These are phyloP conservation scores for Alcis repandata DNA, from an alignment of 2,888 invertebrate species.

Conservation along the genomic window DNA sequence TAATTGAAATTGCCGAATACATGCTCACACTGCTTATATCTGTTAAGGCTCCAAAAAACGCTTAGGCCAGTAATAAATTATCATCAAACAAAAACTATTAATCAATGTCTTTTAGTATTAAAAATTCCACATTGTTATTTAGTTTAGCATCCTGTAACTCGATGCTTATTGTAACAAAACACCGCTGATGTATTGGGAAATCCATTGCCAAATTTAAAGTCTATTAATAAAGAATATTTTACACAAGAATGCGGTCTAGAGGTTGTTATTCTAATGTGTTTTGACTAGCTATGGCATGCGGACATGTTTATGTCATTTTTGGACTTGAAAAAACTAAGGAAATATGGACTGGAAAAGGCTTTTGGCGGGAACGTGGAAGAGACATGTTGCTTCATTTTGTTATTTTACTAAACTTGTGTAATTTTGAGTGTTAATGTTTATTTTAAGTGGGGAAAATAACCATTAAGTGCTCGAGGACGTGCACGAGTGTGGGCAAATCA, in stretches of 20 bases:
- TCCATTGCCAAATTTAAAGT: constrained; percentile 47
- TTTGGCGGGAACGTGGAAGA: no score
- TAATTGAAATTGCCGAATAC: no score
- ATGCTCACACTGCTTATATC: no score
- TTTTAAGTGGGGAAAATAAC: no score
- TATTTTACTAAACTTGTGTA: no score
- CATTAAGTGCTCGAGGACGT: no score
- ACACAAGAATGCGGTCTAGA: constrained; percentile 45
- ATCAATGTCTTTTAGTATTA: constrained; percentile 1
- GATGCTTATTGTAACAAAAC: constrained; percentile 45
- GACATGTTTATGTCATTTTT: constrained; percentile 17
- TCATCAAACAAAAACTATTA: background rate
- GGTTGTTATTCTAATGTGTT: constrained; percentile 40
- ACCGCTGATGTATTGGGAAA: constrained; percentile 48
- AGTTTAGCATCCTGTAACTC: constrained; percentile 44
- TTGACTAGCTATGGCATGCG: constrained; percentile 33
- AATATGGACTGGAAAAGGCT: no score
- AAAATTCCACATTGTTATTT: constrained; percentile 25
- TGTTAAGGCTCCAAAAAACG: no score
- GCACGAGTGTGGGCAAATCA: no score
- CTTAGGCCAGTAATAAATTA: background rate
- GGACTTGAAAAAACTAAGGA: background rate
- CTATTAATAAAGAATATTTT: constrained; percentile 45
- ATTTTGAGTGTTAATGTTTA: no score
- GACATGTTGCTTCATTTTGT: no score